Evolutionary conservation across 2,888 invertebrate species (phyloP).

Genomic region (Oscheius sp.): DNA sequence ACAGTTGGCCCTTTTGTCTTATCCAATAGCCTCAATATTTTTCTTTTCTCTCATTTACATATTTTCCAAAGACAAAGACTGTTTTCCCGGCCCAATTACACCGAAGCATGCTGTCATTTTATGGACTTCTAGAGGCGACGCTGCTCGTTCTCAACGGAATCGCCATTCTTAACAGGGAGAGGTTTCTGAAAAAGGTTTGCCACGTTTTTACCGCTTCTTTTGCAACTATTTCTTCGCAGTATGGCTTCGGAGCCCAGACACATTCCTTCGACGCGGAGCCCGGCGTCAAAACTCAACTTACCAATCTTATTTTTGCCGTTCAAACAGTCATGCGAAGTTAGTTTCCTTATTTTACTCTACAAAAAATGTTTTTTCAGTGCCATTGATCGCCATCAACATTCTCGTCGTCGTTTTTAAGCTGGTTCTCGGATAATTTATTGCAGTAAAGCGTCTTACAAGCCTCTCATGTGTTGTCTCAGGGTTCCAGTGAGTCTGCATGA

Average conservation of each 20-base stretch:
- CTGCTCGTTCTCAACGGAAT: constrained; percentile 92
- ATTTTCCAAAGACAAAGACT: too few relatives aligned
- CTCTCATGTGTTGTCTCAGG: background rate
- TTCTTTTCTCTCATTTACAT: too few relatives aligned
- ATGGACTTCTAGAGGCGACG: constrained; percentile 91
- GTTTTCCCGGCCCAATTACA: too few relatives aligned
- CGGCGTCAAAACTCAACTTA: constrained; percentile 86
- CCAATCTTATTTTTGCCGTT: constrained; percentile 91
- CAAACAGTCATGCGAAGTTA: constrained; percentile 95
- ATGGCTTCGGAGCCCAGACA: constrained; percentile 54
- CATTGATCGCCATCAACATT: constrained; percentile 89
- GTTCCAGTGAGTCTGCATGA: background rate
- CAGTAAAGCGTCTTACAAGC: background rate
- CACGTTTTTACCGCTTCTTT: background rate
- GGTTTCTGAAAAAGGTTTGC: constrained; percentile 81
- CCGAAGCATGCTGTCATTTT: constrained; percentile 83
- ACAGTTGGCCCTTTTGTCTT: too few relatives aligned
- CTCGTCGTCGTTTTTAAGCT: constrained; percentile 88
- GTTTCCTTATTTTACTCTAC: constrained; percentile 66
- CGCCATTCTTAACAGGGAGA: constrained; percentile 92
- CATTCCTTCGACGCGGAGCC: constrained; percentile 76
- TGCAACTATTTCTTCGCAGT: constrained; percentile 38
- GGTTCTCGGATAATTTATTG: constrained; percentile 81
- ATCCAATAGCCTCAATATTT: too few relatives aligned
- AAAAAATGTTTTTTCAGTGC: constrained; percentile 82